A percentile compares a stretch with the other conserved stretches of the same genome.
Conservation (phyloP, 2,797 vertebrate species). For the Anableps anableps region DNA sequence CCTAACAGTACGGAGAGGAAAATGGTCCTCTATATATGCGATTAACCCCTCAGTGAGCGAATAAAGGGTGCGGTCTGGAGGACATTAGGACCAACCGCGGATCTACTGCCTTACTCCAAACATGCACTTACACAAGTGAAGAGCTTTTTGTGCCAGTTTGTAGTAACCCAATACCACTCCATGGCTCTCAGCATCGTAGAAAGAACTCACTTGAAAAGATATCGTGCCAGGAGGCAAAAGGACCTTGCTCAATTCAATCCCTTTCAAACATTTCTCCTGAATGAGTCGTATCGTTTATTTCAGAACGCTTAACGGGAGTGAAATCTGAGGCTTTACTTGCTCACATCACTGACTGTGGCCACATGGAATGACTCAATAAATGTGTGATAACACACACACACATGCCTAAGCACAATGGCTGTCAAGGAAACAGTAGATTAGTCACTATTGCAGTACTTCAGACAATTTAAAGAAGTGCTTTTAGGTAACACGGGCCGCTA, state of each 20-base stretch:
- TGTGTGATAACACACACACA: neutral
- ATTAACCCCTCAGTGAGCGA: slow-evolving; percentile 38
- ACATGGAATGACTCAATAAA: neutral
- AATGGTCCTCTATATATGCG: slow-evolving; percentile 20
- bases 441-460: neutral
- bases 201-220: neutral
- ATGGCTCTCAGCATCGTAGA: neutral
- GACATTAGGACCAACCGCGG: neutral
- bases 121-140: neutral
- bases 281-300: neutral
- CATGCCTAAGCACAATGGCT: neutral
- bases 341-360: neutral
- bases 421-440: slow-evolving; percentile 1
- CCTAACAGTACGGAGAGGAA: slow-evolving; percentile 22
- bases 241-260: slow-evolving; percentile 17
- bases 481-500: neutral
- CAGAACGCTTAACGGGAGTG: neutral
- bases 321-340: neutral
- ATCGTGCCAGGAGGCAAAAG: neutral
- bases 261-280: neutral
- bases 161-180: neutral
- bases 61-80: neutral
- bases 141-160: neutral
- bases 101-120: neutral
- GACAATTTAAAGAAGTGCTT: neutral